Conservation (phyloP, 2,888 invertebrate species). For the Enchytraeus crypticus region DNA sequence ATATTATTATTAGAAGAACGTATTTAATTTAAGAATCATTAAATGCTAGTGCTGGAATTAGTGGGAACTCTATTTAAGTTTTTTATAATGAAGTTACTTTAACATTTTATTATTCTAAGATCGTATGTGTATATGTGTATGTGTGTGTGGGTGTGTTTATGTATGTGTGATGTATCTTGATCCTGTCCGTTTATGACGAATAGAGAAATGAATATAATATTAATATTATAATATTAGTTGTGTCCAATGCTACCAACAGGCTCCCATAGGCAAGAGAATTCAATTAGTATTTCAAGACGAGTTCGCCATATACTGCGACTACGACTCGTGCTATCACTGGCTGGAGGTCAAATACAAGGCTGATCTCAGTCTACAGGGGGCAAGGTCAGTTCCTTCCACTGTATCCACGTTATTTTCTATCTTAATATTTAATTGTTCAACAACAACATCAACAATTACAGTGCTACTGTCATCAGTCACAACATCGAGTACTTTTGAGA, state of each 20-base stretch:
- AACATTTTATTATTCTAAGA: not conserved
- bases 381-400: slow-evolving; percentile 16
- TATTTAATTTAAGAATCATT: no score
- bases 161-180: no score
- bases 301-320: slow-evolving; percentile 20
- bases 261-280: not conserved
- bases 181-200: no score
- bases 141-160: no score
- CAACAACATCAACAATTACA: not conserved
- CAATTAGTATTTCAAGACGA: slow-evolving; percentile 13
- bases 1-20: no score
- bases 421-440: not conserved
- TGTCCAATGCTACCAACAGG: not conserved
- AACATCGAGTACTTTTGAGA: no score
- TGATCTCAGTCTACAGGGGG: slow-evolving; percentile 14
- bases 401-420: not conserved
- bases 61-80: no score
- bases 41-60: no score
- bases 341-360: slow-evolving; percentile 20
- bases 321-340: slow-evolving; percentile 21
- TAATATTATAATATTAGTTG: not conserved
- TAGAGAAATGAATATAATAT: no score
- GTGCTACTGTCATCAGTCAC: no score
- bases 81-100: no score
- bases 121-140: no score